Evolutionary conservation across 2,113 vertebrate genomes (phyloP), one percentile per base, ranked within the genome.

Genomic region (Trinectes maculatus): DNA sequence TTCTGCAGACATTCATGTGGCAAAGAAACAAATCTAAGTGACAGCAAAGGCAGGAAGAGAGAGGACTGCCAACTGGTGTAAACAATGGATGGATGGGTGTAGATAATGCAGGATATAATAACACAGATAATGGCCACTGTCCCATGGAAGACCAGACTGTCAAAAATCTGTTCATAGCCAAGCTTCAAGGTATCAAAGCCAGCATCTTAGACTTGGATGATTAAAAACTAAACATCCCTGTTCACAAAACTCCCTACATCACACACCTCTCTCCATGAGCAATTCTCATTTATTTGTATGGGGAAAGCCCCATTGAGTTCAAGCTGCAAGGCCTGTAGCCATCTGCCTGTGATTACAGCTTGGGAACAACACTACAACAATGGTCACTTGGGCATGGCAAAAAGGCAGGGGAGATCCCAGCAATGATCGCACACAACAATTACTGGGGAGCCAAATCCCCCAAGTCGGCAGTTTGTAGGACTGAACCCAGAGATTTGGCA

Each of bases 321-420:
- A 51, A 80, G 70, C 40, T 6, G 42, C 2, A 11, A 66, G 60
- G 59, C 47, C 67, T 16, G 10, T 57, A 42, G 69, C 69, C 89
- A 89, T 85, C 89, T 91, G 87, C 77, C 77, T 85, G 29, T 83
- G 70, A 90, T 91, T 89, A 90, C 62, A 63, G 58, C 46, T 74
- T 63, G 66, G 74, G 84, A 86, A 74, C 73, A 83, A 75, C 62
- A 74, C 71, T 72, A 65, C 81, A 86, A 82, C 70, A 82, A 87
- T 80, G 73, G 71, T 53, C 69, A 67, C 57, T 55, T 78, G 76
- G 81, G 82, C 83, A 86, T 36, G 56, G 77, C 58, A 60, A 69
- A 76, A 83, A 79, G n/a, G 57, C 57, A 67, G 67, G 71, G 83
- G 77, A 81, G 84, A 89, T 74, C 85, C 79, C 82, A 68, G 61